Evolutionary conservation across 2,888 invertebrate genomes (phyloP).

Genomic region (Erebia palarica): DNA sequence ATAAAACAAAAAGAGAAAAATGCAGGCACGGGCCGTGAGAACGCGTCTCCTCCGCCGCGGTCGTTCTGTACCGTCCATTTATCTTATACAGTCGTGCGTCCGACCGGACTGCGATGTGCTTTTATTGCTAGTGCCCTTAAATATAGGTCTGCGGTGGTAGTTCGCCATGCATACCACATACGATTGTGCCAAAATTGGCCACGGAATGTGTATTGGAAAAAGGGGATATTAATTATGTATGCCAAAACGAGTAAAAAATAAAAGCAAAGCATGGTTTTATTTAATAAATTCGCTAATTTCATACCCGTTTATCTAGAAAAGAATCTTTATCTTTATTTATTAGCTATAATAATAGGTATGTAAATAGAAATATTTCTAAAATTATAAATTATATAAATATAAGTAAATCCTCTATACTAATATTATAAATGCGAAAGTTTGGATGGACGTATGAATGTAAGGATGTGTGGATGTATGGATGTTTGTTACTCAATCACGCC

Average conservation of each 20-base stretch:
- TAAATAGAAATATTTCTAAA: no score
- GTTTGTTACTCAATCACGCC: no score
- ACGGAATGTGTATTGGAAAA: conserved; percentile 7
- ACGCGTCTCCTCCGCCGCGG: conserved; percentile 71
- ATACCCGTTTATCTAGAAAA: neutral
- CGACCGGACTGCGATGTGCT: conserved; percentile 75
- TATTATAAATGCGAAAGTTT: no score
- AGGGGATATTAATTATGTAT: neutral
- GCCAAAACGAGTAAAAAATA: neutral
- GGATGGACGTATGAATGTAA: no score
- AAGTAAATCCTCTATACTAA: no score
- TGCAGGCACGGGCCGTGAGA: conserved; percentile 80
- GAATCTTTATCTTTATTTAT: no score
- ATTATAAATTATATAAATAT: no score
- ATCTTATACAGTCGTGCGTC: conserved; percentile 80
- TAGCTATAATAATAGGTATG: no score
- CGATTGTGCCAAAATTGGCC: conserved; percentile 43
- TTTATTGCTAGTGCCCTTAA: conserved; percentile 80
- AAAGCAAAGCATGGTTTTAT: conserved; percentile 7
- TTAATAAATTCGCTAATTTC: conserved; percentile 11
- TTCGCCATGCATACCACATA: conserved; percentile 67
- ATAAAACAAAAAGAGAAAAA: conserved; percentile 75
- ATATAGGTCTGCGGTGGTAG: conserved; percentile 73
- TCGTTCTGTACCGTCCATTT: conserved; percentile 71
- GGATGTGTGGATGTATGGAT: no score